A percentile compares a stretch with the other conserved stretches of the same genome.
These are phyloP conservation scores for Gobio gobio DNA, from an alignment of 2,113 vertebrate species.

Conservation along the genomic window DNA sequence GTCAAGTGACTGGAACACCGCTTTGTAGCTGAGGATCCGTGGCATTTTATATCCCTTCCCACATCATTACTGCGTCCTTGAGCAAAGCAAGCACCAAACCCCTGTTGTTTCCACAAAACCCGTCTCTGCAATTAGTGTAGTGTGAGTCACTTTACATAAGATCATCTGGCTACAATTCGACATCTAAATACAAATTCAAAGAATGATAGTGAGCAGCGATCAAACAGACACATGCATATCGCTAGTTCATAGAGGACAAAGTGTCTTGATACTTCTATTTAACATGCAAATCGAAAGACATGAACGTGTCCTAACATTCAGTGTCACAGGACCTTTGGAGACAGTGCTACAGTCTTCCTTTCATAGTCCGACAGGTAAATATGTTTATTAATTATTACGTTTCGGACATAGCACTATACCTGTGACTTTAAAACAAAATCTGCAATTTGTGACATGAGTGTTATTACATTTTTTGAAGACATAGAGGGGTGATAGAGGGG, in stretches of 20 bases:
- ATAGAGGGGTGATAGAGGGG: background rate
- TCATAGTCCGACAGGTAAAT: background rate
- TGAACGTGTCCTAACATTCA: background rate
- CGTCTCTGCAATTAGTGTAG: background rate
- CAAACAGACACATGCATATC: background rate
- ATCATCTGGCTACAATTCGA: background rate
- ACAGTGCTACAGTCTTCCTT: background rate
- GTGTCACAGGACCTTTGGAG: background rate
- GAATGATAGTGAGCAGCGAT: background rate
- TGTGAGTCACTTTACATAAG: background rate
- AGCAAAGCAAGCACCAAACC: background rate
- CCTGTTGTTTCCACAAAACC: background rate
- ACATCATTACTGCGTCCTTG: slow-evolving; percentile 6
- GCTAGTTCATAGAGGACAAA: background rate
- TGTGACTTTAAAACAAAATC: background rate
- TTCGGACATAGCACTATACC: background rate
- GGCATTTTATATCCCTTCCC: background rate
- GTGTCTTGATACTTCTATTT: background rate
- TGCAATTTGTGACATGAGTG: background rate
- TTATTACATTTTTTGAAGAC: background rate
- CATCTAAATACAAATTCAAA: background rate
- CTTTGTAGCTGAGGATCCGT: background rate
- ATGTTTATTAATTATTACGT: background rate
- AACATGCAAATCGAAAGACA: slow-evolving; percentile 16
- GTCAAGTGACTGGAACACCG: background rate